phyloP scores from a whole-genome alignment of 1,140 invertebrate species.

The Hycleus phaleratus region DNA sequence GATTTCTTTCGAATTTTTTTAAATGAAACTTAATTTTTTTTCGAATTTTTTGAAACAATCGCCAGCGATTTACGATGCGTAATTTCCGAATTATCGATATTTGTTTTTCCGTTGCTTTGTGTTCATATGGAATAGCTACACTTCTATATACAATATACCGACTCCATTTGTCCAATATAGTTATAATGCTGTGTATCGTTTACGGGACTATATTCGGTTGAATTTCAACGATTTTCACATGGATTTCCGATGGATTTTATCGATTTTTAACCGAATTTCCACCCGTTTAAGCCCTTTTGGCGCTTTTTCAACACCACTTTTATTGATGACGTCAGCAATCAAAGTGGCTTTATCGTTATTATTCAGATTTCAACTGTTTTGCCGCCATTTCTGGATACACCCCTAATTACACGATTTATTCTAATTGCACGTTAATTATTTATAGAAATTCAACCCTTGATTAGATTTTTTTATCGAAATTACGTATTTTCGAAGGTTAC shows the following conservation, averaged over 20 bases:
- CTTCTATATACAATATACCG: slow-evolving; percentile 32
- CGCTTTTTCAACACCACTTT: slow-evolving; percentile 23
- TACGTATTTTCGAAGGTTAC: background rate
- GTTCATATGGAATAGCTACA: slow-evolving; percentile 37
- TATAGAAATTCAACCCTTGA: slow-evolving; percentile 1
- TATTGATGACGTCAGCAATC: slow-evolving; percentile 33
- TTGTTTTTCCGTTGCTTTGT: slow-evolving; percentile 29
- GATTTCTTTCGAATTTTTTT: slow-evolving; percentile 20
- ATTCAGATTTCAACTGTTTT: slow-evolving; percentile 23
- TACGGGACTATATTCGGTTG: slow-evolving; percentile 17
- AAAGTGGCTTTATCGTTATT: slow-evolving; percentile 25
- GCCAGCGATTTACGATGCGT: background rate
- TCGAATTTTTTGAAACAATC: slow-evolving; percentile 25
- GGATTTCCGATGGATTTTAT: slow-evolving; percentile 19
- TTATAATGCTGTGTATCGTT: slow-evolving; percentile 27
- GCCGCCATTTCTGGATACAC: slow-evolving; percentile 11
- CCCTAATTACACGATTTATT: background rate
- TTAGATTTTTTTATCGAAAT: slow-evolving; percentile 1
- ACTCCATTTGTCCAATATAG: slow-evolving; percentile 38
- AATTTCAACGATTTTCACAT: slow-evolving; percentile 8
- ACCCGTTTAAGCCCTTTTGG: background rate
- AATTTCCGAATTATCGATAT: slow-evolving; percentile 2
- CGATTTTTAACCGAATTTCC: background rate
- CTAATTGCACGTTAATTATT: background rate
- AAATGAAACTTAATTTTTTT: slow-evolving; percentile 19